Conservation (phyloP, 2,113 vertebrate genomes). For the Narcine bancroftii region DNA sequence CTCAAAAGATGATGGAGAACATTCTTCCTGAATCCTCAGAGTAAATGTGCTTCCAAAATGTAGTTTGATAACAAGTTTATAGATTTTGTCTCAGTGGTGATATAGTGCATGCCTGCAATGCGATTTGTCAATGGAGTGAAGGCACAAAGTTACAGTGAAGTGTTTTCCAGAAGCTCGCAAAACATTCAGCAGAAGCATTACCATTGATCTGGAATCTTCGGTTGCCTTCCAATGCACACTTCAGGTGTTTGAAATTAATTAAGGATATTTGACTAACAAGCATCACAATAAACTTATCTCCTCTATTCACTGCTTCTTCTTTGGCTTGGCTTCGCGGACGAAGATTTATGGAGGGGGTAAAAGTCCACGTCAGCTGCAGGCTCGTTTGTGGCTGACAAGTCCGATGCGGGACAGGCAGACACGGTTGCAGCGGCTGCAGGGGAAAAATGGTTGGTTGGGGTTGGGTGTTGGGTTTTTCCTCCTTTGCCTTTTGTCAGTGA, state of each 20-base stretch:
- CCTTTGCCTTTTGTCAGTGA: too few relatives aligned
- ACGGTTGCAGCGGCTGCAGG: too few relatives aligned
- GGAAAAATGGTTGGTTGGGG: too few relatives aligned
- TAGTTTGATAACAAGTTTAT: neutral
- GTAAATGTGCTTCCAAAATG: neutral
- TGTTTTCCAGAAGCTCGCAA: neutral
- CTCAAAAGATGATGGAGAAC: neutral
- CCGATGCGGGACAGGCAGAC: too few relatives aligned
- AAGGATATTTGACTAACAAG: neutral
- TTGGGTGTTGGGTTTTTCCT: too few relatives aligned
- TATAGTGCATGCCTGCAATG: neutral
- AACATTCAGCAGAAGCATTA: neutral
- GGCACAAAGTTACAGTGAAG: neutral
- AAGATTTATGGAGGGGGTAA: too few relatives aligned
- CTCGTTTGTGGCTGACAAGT: too few relatives aligned
- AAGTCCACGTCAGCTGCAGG: too few relatives aligned
- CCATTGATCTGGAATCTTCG: neutral
- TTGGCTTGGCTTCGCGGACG: too few relatives aligned
- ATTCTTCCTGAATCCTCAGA: neutral
- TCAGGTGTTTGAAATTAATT: neutral
- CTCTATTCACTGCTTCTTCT: neutral
- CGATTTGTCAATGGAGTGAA: neutral
- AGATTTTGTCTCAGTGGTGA: neutral
- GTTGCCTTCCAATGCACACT: neutral
- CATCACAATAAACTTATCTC: neutral